phyloP scores from a whole-genome alignment of 1,140 invertebrate species.

The Anagrus nilaparvatae region DNA sequence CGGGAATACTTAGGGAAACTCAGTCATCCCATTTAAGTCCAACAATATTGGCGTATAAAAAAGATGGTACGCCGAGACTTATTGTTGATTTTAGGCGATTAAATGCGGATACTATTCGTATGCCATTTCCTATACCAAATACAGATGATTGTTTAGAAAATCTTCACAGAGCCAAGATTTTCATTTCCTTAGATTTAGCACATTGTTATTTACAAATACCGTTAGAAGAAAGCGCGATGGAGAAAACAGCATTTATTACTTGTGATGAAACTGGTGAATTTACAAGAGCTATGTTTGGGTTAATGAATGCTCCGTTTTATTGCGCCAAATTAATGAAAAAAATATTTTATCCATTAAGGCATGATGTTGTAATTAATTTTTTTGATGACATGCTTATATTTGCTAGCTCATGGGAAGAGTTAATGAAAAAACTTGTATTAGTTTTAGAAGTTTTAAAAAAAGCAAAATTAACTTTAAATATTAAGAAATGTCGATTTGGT shows the following conservation, averaged over 20 bases:
- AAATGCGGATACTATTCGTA: constrained; percentile 31
- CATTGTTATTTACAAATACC: constrained; percentile 33
- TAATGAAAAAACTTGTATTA: constrained; percentile 12
- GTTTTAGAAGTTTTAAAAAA: constrained; percentile 18
- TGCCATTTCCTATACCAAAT: constrained; percentile 29
- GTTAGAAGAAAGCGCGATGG: constrained; percentile 26
- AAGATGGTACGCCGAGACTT: constrained; percentile 24
- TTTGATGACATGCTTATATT: constrained; percentile 23
- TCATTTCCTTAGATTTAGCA: constrained; percentile 40
- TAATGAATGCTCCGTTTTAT: neutral
- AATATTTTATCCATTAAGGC: neutral
- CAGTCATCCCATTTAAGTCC: constrained; percentile 12
- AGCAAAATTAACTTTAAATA: constrained; percentile 14
- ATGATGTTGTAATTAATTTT: neutral
- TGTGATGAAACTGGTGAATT: constrained; percentile 23
- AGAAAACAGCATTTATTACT: constrained; percentile 33
- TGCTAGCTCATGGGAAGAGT: constrained; percentile 14
- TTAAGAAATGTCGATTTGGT: too few species aligned
- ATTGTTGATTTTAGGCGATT: constrained; percentile 33
- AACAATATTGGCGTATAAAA: constrained; percentile 29
- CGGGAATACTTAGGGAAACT: constrained; percentile 5
- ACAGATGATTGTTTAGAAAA: constrained; percentile 26
- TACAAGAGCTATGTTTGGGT: constrained; percentile 5
- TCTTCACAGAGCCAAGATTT: constrained; percentile 21
- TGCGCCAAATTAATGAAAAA: constrained; percentile 4